Base-by-base conservation (phyloP, 2,888 invertebrate species). In the Perizoma affinitatum region DNA sequence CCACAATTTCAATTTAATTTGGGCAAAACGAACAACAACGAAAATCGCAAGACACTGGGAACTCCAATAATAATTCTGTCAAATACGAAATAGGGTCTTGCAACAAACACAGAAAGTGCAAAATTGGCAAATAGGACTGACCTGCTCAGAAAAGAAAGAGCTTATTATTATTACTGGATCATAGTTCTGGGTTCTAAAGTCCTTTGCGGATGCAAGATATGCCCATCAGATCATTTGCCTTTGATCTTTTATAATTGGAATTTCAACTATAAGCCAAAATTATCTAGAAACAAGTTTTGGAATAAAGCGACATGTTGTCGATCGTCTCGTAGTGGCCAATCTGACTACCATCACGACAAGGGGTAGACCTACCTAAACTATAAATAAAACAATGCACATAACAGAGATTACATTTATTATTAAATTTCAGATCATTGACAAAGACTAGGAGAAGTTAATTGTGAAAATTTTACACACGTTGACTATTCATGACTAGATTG, bases 401-500 rank as follows among this genome's bases (percentile, higher is more conserved):
- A 78, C 74, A 75, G 72, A 57, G 72, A 84, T 86, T 82, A 81
- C 79, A 80, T 89, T 89, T 86, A 88, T 87, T 87, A 77, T 67
- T 74, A 50, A 80, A 77, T 79, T 72, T 73, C 76, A 82, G 74
- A 82, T 75, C 78, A 75, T 76, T 77, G 71, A 79, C 75, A 82
- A 70, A 75, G 82, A 82, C 83, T 86, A 83, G 79, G 77, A 73
- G 79, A 71, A 70, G 62, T 64, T 53, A 63, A 66, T 68, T 57
- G 63, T 59, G 65, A 72, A 72, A 70, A 72, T 69, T 61, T 71
- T n/a, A n/a, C 63, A 69, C 71, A 76, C 76, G 76, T 66, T 79
- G 85, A 91, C 91, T 91, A 91, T 90, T 88, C 77, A 84, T 74
- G 87, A 89, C 88, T 88, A 89, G 87, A 86, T 76, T 82, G 78